Evolutionary conservation across 2,888 invertebrate species (phyloP).

Genomic region (Steinernema hermaphroditum): DNA sequence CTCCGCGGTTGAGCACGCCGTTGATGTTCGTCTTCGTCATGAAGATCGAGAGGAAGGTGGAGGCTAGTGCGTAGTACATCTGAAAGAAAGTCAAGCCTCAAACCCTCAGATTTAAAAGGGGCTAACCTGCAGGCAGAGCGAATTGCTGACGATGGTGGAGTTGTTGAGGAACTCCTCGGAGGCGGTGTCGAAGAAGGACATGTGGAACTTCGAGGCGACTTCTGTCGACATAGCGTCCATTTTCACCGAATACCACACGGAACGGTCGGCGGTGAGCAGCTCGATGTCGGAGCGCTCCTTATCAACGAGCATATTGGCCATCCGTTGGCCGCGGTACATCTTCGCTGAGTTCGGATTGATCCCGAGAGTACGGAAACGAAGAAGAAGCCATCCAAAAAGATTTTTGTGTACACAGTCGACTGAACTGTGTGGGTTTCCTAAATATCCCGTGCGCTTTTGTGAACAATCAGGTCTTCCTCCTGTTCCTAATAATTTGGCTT

Average conservation of each 20-base stretch:
- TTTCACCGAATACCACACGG: slow-evolving; percentile 26
- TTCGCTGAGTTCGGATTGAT: background rate
- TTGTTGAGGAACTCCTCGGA: slow-evolving; percentile 50
- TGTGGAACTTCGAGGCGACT: slow-evolving; percentile 67
- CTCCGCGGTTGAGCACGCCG: slow-evolving; percentile 79
- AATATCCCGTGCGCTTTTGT: no score
- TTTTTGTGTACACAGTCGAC: no score
- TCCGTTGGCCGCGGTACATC: slow-evolving; percentile 29
- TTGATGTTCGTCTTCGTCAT: slow-evolving; percentile 93
- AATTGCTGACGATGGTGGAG: slow-evolving; percentile 44
- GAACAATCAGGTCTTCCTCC: no score
- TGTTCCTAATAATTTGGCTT: no score
- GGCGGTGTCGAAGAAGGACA: slow-evolving; percentile 40
- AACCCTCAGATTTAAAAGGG: background rate
- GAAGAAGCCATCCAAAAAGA: no score
- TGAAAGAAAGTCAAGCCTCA: slow-evolving; percentile 76
- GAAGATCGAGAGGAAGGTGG: slow-evolving; percentile 82
- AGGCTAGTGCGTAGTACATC: slow-evolving; percentile 84
- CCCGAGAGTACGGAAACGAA: background rate
- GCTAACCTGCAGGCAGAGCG: slow-evolving; percentile 49
- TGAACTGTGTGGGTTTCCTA: no score
- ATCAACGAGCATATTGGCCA: slow-evolving; percentile 25
- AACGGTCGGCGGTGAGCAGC: slow-evolving; percentile 8
- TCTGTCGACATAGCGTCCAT: slow-evolving; percentile 66
- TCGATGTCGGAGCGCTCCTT: slow-evolving; percentile 25